Percentiles rank a stretch among this genome's conserved stretches.
phyloP scores from a whole-genome alignment of 2,797 vertebrate genomes.

The Tenualosa thibaudeaui region DNA sequence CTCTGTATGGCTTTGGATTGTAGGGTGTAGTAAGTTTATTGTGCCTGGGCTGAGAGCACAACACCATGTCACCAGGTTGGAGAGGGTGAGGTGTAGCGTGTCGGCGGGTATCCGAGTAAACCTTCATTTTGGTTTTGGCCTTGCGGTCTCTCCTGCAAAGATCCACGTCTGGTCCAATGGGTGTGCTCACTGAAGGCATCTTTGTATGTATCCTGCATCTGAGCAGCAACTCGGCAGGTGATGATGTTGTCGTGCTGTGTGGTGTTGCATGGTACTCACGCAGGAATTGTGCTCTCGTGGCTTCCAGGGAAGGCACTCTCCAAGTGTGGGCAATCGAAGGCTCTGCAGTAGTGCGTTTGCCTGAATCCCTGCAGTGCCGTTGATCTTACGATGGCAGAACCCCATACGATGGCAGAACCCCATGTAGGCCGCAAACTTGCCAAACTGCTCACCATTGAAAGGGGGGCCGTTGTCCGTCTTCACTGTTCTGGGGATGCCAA shows the following conservation, averaged over 20 bases:
- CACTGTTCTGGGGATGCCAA: neutral
- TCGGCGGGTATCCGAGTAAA: too few species aligned
- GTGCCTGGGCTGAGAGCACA: neutral
- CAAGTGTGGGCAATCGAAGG: too few species aligned
- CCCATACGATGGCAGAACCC: neutral
- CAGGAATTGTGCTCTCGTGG: neutral
- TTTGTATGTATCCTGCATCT: neutral
- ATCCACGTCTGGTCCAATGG: neutral
- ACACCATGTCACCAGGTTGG: constrained; percentile 6
- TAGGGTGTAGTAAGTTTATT: neutral
- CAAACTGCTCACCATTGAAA: neutral
- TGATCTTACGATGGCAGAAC: neutral
- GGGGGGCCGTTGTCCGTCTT: neutral
- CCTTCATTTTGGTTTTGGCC: too few species aligned
- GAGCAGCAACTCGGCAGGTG: constrained; percentile 6
- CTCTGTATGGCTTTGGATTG: neutral
- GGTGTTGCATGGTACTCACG: neutral
- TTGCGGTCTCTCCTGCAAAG: neutral
- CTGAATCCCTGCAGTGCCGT: neutral
- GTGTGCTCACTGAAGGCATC: neutral
- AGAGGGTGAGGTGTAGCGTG: neutral
- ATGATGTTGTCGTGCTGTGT: neutral
- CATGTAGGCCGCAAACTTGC: neutral
- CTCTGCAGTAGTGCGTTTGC: too few species aligned
- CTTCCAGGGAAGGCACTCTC: neutral